Percentiles rank a stretch among this genome's conserved stretches.
phyloP scores from a whole-genome alignment of 1,140 invertebrate species.

The Littorina saxatilis region DNA sequence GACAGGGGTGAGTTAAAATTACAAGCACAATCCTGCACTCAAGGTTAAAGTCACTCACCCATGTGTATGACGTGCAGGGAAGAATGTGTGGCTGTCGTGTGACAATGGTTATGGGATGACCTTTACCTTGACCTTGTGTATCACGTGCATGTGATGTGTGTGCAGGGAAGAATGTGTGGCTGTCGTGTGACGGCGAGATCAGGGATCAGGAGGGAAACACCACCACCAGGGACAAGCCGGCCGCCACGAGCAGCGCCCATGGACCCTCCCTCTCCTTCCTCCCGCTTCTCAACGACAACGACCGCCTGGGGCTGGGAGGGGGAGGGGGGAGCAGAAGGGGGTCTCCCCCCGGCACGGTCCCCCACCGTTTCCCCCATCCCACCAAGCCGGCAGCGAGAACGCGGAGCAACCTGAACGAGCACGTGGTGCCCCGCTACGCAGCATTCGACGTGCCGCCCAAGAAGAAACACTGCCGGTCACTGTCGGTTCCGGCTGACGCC shows the following conservation, averaged over 20 bases:
- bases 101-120: neutral
- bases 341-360: neutral
- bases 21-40: neutral
- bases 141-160: neutral
- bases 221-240: neutral
- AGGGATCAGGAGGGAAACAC: conserved; percentile 16
- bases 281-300: conserved; percentile 20
- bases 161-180: conserved; percentile 31
- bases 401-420: neutral
- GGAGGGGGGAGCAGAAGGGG: neutral
- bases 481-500: conserved; percentile 60
- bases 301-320: neutral
- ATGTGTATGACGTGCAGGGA: neutral
- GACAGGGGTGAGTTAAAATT: neutral
- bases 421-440: neutral
- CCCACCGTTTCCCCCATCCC: neutral
- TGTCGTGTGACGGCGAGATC: conserved; percentile 26
- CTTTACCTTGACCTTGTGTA: neutral
- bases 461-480: conserved; percentile 68
- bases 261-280: neutral
- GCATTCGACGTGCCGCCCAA: conserved; percentile 57
- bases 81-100: neutral
- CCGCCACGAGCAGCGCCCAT: neutral
- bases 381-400: neutral
- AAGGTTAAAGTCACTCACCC: no score